A percentile compares a stretch with the other conserved stretches of the same genome.
Evolutionary conservation across 92 coral and sea anemone genomes (phyloP).

Genomic region (Porites rus): DNA sequence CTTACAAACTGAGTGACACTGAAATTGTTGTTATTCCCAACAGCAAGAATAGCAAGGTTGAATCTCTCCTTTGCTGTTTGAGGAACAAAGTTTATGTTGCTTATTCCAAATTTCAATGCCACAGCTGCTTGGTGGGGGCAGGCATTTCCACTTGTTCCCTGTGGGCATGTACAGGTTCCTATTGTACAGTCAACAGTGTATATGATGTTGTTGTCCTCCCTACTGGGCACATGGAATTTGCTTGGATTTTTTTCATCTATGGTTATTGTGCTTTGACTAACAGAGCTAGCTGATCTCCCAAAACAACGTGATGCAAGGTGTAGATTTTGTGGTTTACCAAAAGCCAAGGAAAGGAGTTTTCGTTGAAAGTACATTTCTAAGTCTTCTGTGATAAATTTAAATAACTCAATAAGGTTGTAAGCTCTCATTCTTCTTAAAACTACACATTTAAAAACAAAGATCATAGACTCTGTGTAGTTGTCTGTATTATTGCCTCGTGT

Average conservation of each 20-base stretch:
- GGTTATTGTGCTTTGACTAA: slow-evolving; percentile 31
- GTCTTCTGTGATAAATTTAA: slow-evolving; percentile 61
- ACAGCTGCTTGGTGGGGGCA: slow-evolving; percentile 74
- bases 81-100: slow-evolving; percentile 53
- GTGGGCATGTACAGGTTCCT: slow-evolving; percentile 61
- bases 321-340: too few relatives aligned
- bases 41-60: slow-evolving; percentile 66
- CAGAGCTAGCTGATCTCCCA: slow-evolving; percentile 44
- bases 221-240: slow-evolving; percentile 54
- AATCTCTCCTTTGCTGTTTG: slow-evolving; percentile 52
- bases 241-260: slow-evolving; percentile 27
- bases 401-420: slow-evolving; percentile 60
- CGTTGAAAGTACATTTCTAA: slow-evolving; percentile 60
- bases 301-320: too few relatives aligned
- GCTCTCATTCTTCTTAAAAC: slow-evolving; percentile 58
- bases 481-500: slow-evolving; percentile 82
- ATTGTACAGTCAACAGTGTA: too few relatives aligned
- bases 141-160: slow-evolving; percentile 50
- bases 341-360: slow-evolving; percentile 57
- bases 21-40: slow-evolving; percentile 34
- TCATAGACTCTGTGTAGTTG: slow-evolving; percentile 71
- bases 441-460: slow-evolving; percentile 60
- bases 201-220: slow-evolving; percentile 19
- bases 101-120: slow-evolving; percentile 46
- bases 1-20: slow-evolving; percentile 50